Conservation (phyloP, 2,797 vertebrate genomes). For the Cyprinodon diabolis region DNA sequence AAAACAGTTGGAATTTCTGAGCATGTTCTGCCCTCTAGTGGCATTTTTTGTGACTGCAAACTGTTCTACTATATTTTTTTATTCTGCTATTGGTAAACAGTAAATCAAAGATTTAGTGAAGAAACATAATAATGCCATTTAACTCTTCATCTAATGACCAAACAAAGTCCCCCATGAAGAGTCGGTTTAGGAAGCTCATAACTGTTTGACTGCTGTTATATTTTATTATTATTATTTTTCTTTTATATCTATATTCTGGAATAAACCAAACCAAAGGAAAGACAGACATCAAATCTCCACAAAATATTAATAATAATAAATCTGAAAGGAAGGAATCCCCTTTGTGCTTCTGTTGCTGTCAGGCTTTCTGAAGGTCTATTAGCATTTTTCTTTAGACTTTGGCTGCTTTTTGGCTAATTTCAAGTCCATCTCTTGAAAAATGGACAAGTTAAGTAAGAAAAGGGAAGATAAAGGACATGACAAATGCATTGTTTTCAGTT, state of each 20-base stretch:
- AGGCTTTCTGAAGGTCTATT: not conserved
- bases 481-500: not conserved
- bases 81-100: not conserved
- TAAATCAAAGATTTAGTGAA: too few species aligned
- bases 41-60: not conserved
- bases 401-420: too few species aligned
- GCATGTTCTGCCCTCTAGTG: slow-evolving; percentile 59
- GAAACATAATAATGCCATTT: too few species aligned
- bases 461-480: not conserved
- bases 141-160: too few species aligned
- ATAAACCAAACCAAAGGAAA: not conserved
- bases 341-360: not conserved
- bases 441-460: too few species aligned
- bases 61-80: too few species aligned
- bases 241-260: not conserved
- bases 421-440: too few species aligned
- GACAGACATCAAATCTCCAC: too few species aligned
- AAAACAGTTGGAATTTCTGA: not conserved
- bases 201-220: too few species aligned
- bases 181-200: too few species aligned
- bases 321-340: not conserved
- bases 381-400: not conserved
- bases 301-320: too few species aligned
- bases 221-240: not conserved
- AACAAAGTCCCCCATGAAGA: too few species aligned